phyloP scores from a whole-genome alignment of 2,113 vertebrate genomes.

The Vidua macroura region DNA sequence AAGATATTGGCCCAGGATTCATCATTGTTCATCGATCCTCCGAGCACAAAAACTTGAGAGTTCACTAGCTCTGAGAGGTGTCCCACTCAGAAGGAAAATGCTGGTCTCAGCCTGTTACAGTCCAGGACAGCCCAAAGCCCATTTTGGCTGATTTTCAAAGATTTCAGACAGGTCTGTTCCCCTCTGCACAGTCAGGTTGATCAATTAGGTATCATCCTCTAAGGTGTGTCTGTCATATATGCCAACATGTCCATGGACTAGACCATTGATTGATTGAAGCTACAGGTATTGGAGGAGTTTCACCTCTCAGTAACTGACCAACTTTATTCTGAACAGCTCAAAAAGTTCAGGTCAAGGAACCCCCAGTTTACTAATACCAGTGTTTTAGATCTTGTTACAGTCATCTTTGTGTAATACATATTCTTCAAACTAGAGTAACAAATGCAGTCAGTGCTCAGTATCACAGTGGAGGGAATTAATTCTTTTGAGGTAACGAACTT shows the following conservation, averaged over 20 bases:
- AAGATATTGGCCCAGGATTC: background rate
- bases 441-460: background rate
- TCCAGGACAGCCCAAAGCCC: background rate
- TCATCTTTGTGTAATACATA: background rate
- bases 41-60: background rate
- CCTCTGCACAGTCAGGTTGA: background rate
- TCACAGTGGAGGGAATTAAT: background rate
- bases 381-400: background rate
- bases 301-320: background rate
- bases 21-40: fast-evolving
- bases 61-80: background rate
- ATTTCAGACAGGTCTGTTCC: background rate
- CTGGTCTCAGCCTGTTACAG: fast-evolving
- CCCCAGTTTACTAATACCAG: background rate
- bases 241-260: background rate
- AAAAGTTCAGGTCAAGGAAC: background rate
- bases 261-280: background rate
- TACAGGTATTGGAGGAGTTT: background rate
- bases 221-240: background rate
- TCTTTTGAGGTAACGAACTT: background rate
- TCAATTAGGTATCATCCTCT: background rate
- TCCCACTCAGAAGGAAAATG: background rate
- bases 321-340: background rate
- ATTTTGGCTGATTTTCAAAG: background rate
- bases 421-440: background rate